These are phyloP conservation scores for Palaemon carinicauda DNA, from an alignment of 1,140 invertebrate genomes.

Conservation along the genomic window DNA sequence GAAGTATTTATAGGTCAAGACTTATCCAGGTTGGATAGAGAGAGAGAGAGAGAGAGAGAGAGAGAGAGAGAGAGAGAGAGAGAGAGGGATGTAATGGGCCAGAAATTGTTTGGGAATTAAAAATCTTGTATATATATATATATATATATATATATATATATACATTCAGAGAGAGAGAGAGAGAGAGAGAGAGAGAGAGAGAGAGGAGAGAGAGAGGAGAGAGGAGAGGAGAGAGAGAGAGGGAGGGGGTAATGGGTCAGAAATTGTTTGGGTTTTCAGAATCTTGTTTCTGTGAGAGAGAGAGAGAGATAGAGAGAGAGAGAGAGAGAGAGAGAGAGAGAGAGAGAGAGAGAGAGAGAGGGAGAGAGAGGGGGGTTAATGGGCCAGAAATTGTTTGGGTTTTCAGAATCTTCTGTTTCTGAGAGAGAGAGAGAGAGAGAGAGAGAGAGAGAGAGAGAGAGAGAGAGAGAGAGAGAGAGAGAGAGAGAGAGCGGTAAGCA, in stretches of 20 bases:
- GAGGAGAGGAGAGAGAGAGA: not conserved
- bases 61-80: too few relatives aligned
- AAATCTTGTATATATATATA: too few relatives aligned
- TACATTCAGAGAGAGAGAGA: too few relatives aligned
- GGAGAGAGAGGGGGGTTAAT: not conserved
- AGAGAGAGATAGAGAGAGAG: not conserved
- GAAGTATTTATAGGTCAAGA: too few relatives aligned
- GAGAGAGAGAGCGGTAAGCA: not conserved
- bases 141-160: too few relatives aligned
- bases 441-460: not conserved
- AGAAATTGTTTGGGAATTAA: too few relatives aligned
- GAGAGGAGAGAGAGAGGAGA: not conserved
- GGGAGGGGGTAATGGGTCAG: too few relatives aligned
- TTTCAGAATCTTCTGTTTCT: not conserved
- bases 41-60: too few relatives aligned
- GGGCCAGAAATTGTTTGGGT: not conserved
- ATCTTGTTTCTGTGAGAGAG: too few relatives aligned
- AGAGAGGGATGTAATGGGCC: too few relatives aligned
- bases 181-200: not conserved
- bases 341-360: constrained; percentile 19
- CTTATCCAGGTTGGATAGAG: too few relatives aligned
- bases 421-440: not conserved
- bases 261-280: too few relatives aligned
- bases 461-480: not conserved
- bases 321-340: not conserved